These are phyloP conservation scores for Uloborus diversus DNA, from an alignment of 1,140 invertebrate species.

Conservation along the genomic window DNA sequence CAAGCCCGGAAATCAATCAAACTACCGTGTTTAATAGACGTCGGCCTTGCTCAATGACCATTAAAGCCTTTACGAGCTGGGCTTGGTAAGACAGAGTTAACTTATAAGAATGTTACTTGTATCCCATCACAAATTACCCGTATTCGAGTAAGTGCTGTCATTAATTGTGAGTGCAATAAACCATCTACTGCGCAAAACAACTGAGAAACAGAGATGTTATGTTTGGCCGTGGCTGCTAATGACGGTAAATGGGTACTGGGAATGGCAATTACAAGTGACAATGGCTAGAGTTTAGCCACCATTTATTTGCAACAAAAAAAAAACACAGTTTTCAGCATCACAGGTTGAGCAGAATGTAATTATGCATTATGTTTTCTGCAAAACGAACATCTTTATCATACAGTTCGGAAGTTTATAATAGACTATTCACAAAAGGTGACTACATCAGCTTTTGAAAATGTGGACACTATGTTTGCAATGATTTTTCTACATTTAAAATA, in stretches of 20 bases:
- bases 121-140: conserved; percentile 30
- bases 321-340: no score
- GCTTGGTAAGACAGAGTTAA: conserved; percentile 35
- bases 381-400: no score
- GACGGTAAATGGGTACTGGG: conserved; percentile 26
- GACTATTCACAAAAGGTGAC: no score
- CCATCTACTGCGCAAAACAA: conserved; percentile 36
- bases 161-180: conserved; percentile 46
- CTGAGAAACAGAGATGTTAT: conserved; percentile 4
- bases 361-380: no score
- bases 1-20: conserved; percentile 39
- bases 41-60: conserved; percentile 26
- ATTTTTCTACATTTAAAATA: no score
- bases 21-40: conserved; percentile 26
- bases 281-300: no score
- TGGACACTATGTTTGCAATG: no score
- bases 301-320: no score
- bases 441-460: no score
- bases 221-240: conserved; percentile 2
- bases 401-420: no score
- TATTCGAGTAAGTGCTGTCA: conserved; percentile 38
- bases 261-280: no score
- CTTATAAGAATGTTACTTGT: conserved; percentile 39
- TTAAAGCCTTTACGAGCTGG: conserved; percentile 41
- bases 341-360: no score